These are phyloP conservation scores for Gopherus evgoodei DNA, from an alignment of 2,113 vertebrate species.

Conservation along the genomic window DNA sequence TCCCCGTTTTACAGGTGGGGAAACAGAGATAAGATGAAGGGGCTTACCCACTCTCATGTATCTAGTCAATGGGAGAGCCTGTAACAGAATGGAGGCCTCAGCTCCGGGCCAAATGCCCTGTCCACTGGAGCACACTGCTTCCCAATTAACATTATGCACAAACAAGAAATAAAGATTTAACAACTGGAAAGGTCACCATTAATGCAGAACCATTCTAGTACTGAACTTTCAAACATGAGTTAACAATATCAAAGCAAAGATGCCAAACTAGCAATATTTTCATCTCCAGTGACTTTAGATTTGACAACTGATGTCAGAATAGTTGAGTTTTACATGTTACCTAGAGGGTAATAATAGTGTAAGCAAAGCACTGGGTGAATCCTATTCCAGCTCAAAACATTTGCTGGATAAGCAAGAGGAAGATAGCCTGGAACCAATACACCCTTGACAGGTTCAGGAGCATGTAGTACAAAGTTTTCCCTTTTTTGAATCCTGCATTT, in stretches of 20 bases:
- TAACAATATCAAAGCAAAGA: constrained; percentile 5
- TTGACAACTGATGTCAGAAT: constrained; percentile 8
- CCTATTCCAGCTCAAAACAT: neutral
- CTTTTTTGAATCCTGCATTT: neutral
- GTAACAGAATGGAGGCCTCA: neutral
- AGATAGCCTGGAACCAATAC: neutral
- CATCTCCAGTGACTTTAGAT: constrained; percentile 23
- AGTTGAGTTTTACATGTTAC: neutral
- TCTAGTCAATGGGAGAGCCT: neutral
- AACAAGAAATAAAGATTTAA: neutral
- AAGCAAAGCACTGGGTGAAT: neutral
- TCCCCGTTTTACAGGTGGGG: neutral
- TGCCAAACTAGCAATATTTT: constrained; percentile 7
- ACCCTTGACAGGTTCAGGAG: neutral
- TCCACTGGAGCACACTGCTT: neutral
- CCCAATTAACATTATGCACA: neutral
- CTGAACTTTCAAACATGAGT: neutral
- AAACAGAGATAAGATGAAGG: neutral
- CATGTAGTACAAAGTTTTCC: neutral
- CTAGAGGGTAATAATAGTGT: neutral
- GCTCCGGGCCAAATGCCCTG: neutral
- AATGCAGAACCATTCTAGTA: neutral
- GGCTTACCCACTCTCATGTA: too few species aligned
- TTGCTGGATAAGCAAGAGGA: neutral
- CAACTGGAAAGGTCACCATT: neutral